Base-by-base conservation (phyloP, 2,888 invertebrate genomes). In the Thumatha senex region DNA sequence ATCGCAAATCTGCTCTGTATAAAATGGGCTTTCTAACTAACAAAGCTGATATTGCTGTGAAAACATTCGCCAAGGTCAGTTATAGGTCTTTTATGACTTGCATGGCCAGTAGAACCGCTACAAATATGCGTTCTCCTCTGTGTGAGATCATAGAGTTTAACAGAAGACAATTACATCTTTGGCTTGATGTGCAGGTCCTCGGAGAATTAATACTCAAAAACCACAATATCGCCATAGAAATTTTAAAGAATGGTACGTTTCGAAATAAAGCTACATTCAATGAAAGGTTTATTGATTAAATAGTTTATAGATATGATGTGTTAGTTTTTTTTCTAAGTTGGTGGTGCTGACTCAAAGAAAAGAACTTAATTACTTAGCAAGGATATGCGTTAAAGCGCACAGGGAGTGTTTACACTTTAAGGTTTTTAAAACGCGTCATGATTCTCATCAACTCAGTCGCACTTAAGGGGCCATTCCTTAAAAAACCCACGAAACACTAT, bases 1-100 rank as follows among this genome's bases (percentile, higher is more conserved):
- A 77, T 40, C 62, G 44, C 0, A 33, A 48, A 0, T 48, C 53
- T 0, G 46, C 74, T 0, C 40, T 84, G 0, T 86, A 83, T 53
- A 85, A 79, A 63, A 84, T 86, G 85, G 86, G 86, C 0, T 85
- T 74, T 14, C 38, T 86, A 5, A 73, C 75, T 30, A 73, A 76
- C 30, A 86, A 80, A 58, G 71, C 76, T 0, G 86, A 86, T 15
- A 65, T 58, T 0, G 64, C 70, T 0, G 70, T 70, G 4, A 82
- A 76, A 18, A 64, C 54, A 0, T 81, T 80, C 11, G 49, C 61
- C 0, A 8, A 50, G n/a, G 29, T 44, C 10, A 44, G 44, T 35
- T 44, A 34, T 0, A 12, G 13, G 2, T 12, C 35, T 12, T 35
- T 29, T 13, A 9, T n/a, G 10, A 24, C 35, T 11, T 44, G 44